A percentile compares a stretch with the other conserved stretches of the same genome.
These are phyloP conservation scores for Heteromormyrus szaboi DNA, from an alignment of 2,797 vertebrate species.

Conservation along the genomic window DNA sequence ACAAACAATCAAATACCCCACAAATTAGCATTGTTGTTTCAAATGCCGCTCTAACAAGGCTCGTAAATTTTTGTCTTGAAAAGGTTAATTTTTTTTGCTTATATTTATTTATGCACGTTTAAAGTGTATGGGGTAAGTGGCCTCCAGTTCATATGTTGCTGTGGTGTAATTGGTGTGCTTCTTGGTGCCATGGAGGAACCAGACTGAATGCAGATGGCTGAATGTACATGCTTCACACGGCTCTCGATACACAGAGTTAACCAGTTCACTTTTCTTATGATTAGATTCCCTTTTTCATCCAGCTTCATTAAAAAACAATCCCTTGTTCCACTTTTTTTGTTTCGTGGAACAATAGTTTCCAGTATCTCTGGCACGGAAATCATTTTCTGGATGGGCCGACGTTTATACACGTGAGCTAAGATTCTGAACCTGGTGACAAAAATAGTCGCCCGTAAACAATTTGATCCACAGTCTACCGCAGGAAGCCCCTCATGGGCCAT, in stretches of 20 bases:
- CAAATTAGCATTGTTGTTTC: neutral
- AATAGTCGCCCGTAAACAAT: slow-evolving; percentile 64
- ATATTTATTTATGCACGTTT: neutral
- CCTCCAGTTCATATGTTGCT: neutral
- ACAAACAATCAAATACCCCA: neutral
- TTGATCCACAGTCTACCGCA: slow-evolving; percentile 64
- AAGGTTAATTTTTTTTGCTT: neutral
- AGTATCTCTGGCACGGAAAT: neutral
- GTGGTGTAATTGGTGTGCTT: neutral
- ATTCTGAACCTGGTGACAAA: slow-evolving; percentile 47
- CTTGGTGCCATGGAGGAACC: neutral
- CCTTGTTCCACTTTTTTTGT: neutral
- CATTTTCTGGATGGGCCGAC: neutral
- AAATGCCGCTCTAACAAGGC: neutral
- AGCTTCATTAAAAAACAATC: neutral
- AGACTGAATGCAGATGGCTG: neutral
- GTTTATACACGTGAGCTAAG: neutral
- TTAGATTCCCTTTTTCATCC: neutral
- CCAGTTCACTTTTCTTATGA: neutral
- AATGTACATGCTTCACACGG: neutral
- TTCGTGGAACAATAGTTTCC: neutral
- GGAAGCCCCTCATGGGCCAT: slow-evolving; percentile 58
- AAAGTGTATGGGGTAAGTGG: neutral
- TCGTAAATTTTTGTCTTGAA: neutral
- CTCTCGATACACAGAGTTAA: neutral